These are phyloP conservation scores for Myotis pilosus DNA, from an alignment of 2,797 vertebrate genomes.

Conservation along the genomic window DNA sequence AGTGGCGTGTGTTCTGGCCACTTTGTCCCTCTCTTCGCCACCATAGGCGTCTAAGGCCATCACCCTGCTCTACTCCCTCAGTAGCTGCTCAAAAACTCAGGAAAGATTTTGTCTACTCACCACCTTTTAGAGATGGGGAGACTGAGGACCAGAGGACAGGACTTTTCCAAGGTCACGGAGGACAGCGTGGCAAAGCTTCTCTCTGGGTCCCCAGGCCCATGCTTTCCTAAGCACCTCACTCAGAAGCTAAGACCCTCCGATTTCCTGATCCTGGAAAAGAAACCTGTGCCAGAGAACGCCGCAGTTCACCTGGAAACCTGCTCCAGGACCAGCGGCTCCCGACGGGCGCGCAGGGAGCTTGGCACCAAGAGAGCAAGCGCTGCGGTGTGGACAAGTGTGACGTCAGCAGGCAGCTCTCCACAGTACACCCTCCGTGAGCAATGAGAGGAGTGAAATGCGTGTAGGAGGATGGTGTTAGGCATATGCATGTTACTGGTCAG, in stretches of 20 bases:
- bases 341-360: background rate
- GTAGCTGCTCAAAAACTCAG: background rate
- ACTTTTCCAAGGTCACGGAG: background rate
- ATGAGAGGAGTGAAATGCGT: slow-evolving; percentile 49
- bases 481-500: slow-evolving; percentile 29
- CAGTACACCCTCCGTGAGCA: slow-evolving; percentile 51
- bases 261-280: background rate
- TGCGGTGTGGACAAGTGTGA: background rate
- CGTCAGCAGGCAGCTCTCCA: slow-evolving; percentile 1
- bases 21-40: background rate
- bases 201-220: background rate
- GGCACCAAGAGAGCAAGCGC: background rate
- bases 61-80: background rate
- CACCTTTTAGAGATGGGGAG: background rate
- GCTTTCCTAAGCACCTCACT: background rate
- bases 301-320: background rate
- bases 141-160: background rate
- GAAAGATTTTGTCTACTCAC: background rate
- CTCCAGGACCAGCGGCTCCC: background rate
- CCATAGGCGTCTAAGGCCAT: background rate
- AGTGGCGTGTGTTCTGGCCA: background rate
- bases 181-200: background rate
- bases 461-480: slow-evolving; percentile 17
- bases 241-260: background rate
- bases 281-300: background rate